Base-by-base conservation (phyloP, 2,113 vertebrate species). In the Pseudopipra pipra region DNA sequence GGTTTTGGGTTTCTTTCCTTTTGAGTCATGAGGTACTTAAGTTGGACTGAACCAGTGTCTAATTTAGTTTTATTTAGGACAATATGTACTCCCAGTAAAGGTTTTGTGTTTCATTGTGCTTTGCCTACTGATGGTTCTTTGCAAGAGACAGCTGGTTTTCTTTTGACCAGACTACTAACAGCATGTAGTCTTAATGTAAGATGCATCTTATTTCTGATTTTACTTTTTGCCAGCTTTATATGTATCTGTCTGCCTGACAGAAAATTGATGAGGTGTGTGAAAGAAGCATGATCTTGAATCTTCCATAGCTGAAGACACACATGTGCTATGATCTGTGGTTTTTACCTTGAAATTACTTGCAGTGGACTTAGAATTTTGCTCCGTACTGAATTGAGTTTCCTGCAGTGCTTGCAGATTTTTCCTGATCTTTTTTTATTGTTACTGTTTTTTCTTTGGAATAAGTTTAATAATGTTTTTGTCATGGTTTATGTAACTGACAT, bases 91-190 rank as follows among this genome's bases (percentile, higher is more conserved):
- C 84, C 68, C 52, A 74, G 63, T 96, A 84, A 71, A 78, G 68
- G 46, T 80, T 94, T 89, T 65, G 23, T 95, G 46, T 93, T 85
- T 86, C 49, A 43, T 66, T 93, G 58, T 87, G 71, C 54, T 96
- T 89, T 89, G 67, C 78, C 54, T 83, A 58, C n/a, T 85, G 74
- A 83, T 87, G 75, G 62, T 79, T 62, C 62, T 95, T 93, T 59
- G n/a, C 82, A 70, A 90, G 75, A 47, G 75, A 47, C 46, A 94
- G 27, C 46, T 94, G 85, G 5, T 77, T 93, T 93, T 93, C 51
- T 93, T 93, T 93, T 85, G 78, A 31, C 76, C 39, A 41, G 39
- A 41, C 72, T 96, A 46, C n/a, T 86, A 77, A 67, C 79, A 84
- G 75, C 67, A 46, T 85, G 55, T 86, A 71, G 43, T 71, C 76